Evolutionary conservation across 2,888 invertebrate genomes (phyloP), one percentile per base, ranked within the genome.

Genomic region (Chydorus sphaericus): DNA sequence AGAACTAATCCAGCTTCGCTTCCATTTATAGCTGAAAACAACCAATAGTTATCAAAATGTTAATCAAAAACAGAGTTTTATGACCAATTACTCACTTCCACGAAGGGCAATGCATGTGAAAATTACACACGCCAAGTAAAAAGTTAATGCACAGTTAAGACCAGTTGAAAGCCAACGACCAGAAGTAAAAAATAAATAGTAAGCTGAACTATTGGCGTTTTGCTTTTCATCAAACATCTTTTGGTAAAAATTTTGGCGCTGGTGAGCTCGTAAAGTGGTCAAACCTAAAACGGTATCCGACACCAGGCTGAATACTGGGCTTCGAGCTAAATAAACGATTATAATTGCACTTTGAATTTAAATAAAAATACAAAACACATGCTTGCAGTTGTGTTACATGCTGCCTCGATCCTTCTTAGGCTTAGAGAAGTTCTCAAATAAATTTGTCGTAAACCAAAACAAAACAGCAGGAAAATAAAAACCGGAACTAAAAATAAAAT

Each of bases 261-360:
- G 79, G 67, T 88, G 92, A 0, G 93, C 88, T 55, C 96, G 77
- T 50, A 97, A 92, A 0, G 93, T 93, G 0, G 89, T 81, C 59
- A 97, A 74, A 0, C 96, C 96, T 68, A 87, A 85, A 5, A 97
- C 73, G 0, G 90, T 82, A 28, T 91, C 86, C 66, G 83, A 88
- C 64, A 96, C 73, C 67, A 94, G 93, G 2, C 87, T 85, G 72
- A 93, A 96, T n/a, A 97, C 88, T 0, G 96, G 96, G 64, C 92
- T 92, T 58, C 92, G 82, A 60, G 85, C 88, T 88, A 71, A 55
- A 56, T 53, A 7, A n/a, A 50, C 14, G 4, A 29, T 7, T 11
- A 23, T 20, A 49, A n/a, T n/a, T n/a, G n/a, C n/a, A n/a, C n/a
- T n/a, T n/a, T n/a, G n/a, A n/a, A n/a, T n/a, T n/a, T n/a, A n/a